Evolutionary conservation across 2,113 vertebrate genomes (phyloP).

Genomic region (Scomber japonicus): DNA sequence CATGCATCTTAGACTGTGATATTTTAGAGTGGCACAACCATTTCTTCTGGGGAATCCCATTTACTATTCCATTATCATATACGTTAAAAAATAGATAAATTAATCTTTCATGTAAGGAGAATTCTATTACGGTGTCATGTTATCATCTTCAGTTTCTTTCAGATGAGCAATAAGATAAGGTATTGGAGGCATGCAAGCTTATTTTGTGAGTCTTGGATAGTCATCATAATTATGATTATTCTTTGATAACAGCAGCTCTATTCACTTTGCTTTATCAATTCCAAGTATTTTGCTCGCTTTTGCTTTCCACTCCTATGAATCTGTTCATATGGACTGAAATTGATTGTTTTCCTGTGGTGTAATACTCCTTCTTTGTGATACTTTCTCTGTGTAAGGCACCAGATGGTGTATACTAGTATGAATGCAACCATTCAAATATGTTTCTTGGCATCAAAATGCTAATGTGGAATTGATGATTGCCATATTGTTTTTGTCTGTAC

Average conservation of each 20-base stretch:
- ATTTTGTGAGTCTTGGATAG: constrained; percentile 8
- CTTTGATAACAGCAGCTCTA: constrained; percentile 3
- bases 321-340: constrained; percentile 29
- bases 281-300: constrained; percentile 4
- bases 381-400: constrained; percentile 26
- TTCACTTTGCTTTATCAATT: constrained; percentile 32
- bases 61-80: constrained; percentile 47
- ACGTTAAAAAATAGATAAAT: constrained; percentile 40
- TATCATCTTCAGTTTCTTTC: constrained; percentile 27
- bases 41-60: constrained; percentile 38
- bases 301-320: neutral
- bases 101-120: constrained; percentile 43
- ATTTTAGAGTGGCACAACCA: constrained; percentile 18
- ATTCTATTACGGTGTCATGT: constrained; percentile 23
- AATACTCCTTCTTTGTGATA: constrained; percentile 6
- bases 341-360: constrained; percentile 5
- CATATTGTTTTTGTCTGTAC: constrained; percentile 58
- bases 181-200: neutral
- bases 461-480: constrained; percentile 64
- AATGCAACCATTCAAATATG: constrained; percentile 47
- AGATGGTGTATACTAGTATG: constrained; percentile 44
- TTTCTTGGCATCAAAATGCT: constrained; percentile 48
- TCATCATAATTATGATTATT: constrained; percentile 27
- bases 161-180: constrained; percentile 10
- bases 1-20: constrained; percentile 51